Percentiles rank a stretch among this genome's conserved stretches.
Evolutionary conservation across 2,113 vertebrate species (phyloP).

Genomic region (Daboia siamensis): DNA sequence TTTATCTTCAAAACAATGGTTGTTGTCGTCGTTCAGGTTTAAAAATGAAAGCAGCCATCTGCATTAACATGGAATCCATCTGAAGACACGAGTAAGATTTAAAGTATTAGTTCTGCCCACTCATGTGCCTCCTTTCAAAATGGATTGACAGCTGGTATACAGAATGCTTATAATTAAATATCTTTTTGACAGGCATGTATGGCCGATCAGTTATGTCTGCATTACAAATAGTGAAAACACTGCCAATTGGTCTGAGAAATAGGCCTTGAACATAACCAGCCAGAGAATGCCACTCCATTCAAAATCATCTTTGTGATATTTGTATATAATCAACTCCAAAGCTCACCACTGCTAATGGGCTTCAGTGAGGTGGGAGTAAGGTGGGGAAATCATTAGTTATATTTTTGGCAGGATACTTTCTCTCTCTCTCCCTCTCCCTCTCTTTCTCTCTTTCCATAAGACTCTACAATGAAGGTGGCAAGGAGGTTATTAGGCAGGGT

Average conservation of each 20-base stretch:
- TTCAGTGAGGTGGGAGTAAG: constrained; percentile 33
- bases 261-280: constrained; percentile 63
- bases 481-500: constrained; percentile 80
- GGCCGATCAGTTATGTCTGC: constrained; percentile 32
- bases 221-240: constrained; percentile 37
- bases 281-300: constrained; percentile 37
- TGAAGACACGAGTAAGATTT: constrained; percentile 31
- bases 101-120: constrained; percentile 29
- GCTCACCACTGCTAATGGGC: constrained; percentile 53
- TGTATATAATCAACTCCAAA: constrained; percentile 65
- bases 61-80: constrained; percentile 31
- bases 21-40: not conserved
- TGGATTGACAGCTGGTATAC: constrained; percentile 33
- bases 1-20: not conserved
- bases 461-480: constrained; percentile 77
- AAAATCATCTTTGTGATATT: constrained; percentile 53
- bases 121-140: constrained; percentile 35
- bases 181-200: constrained; percentile 43
- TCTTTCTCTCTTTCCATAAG: constrained; percentile 41
- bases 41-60: constrained; percentile 29
- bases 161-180: constrained; percentile 27
- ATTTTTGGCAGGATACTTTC: constrained; percentile 60
- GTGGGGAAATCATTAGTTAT: constrained; percentile 65
- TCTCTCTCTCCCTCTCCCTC: not conserved
- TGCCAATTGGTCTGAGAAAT: constrained; percentile 34